Evolutionary conservation across 2,888 invertebrate species (phyloP).

Genomic region (Piscicola geometra): DNA sequence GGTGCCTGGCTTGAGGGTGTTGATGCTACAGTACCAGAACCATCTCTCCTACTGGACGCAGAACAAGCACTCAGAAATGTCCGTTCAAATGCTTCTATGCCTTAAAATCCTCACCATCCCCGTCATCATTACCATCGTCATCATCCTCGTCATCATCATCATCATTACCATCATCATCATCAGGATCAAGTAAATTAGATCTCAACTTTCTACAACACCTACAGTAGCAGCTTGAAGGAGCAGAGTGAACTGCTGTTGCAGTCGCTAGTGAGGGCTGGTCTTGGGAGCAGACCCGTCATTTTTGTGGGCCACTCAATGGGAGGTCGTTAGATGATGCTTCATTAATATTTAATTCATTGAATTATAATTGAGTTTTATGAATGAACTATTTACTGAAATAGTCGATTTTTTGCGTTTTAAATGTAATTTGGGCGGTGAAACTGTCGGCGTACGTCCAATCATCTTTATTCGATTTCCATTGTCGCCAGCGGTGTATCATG

Average conservation of each 20-base stretch:
- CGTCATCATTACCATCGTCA: no score
- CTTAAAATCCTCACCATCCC: not conserved
- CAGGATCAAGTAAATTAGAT: not conserved
- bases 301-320: constrained; percentile 95
- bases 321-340: no score
- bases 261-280: constrained; percentile 68
- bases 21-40: constrained; percentile 84
- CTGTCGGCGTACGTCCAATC: not conserved
- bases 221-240: constrained; percentile 47
- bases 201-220: not conserved
- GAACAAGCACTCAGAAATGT: constrained; percentile 28
- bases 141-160: not conserved
- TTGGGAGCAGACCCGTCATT: constrained; percentile 76
- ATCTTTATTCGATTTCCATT: not conserved
- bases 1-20: constrained; percentile 68
- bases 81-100: not conserved
- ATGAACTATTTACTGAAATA: no score
- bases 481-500: not conserved
- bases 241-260: constrained; percentile 55
- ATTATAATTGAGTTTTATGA: no score
- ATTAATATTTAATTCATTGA: no score
- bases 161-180: no score
- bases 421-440: not conserved
- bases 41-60: constrained; percentile 51
- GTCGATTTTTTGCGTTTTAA: no score